phyloP scores from a whole-genome alignment of 2,113 vertebrate species.

The Mohoua ochrocephala region DNA sequence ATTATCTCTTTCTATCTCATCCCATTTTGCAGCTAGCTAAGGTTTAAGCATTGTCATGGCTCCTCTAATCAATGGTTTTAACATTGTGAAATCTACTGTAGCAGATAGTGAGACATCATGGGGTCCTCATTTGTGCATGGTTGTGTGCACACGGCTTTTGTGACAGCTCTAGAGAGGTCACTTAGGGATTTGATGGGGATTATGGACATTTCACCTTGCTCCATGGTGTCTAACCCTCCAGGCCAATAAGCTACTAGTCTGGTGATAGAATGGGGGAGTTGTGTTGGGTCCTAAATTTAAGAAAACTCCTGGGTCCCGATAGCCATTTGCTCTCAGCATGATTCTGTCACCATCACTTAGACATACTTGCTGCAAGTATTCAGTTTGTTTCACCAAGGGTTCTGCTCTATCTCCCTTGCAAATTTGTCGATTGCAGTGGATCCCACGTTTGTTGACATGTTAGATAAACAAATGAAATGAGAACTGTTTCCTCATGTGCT shows the following conservation, averaged over 20 bases:
- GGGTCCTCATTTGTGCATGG: neutral
- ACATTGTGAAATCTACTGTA: neutral
- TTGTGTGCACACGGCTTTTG: fast-evolving
- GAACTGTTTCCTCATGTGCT: neutral
- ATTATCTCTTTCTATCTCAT: neutral
- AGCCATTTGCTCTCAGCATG: neutral
- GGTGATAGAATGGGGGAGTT: neutral
- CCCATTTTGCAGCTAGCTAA: neutral
- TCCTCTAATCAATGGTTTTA: neutral
- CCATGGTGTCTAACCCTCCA: neutral
- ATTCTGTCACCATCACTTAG: neutral
- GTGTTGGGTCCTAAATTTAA: neutral
- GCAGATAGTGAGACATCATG: neutral
- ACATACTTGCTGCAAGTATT: neutral
- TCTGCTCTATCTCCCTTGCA: neutral
- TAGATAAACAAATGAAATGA: neutral
- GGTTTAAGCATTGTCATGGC: neutral
- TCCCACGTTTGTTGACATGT: neutral
- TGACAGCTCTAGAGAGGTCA: neutral
- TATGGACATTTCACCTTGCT: neutral
- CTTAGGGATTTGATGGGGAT: neutral
- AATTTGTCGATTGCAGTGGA: fast-evolving
- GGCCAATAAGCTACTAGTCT: neutral
- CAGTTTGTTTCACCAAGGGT: neutral
- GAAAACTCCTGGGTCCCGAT: neutral